Evolutionary conservation across 1,140 invertebrate genomes (phyloP).

Genomic region (Sitodiplosis mosellana): DNA sequence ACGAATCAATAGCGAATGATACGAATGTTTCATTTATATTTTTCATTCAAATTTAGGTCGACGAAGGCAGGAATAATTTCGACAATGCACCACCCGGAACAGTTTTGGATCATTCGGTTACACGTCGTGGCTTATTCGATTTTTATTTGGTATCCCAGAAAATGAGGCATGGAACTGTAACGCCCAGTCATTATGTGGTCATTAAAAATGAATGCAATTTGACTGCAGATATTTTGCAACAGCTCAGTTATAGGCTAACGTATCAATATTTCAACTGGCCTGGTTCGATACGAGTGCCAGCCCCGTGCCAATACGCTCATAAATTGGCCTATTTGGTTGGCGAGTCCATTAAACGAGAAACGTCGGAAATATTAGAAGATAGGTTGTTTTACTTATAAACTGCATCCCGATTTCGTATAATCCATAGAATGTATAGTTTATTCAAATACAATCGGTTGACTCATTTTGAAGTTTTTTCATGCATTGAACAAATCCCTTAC

Average conservation of each 20-base stretch:
- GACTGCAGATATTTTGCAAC: constrained; percentile 66
- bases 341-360: constrained; percentile 40
- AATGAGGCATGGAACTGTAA: constrained; percentile 63
- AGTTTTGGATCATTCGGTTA: constrained; percentile 64
- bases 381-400: constrained; percentile 49
- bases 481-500: no score
- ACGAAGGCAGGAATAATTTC: constrained; percentile 12
- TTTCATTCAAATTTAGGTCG: no score
- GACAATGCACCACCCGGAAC: constrained; percentile 72
- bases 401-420: no score
- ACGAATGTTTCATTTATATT: no score
- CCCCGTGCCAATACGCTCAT: constrained; percentile 78
- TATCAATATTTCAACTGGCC: constrained; percentile 94
- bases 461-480: no score
- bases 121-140: constrained; percentile 59
- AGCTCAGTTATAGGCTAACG: constrained; percentile 72
- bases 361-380: constrained; percentile 32
- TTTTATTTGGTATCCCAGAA: constrained; percentile 80
- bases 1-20: no score
- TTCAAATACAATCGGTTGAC: no score
- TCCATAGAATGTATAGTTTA: no score
- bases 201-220: constrained; percentile 50
- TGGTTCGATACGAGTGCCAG: constrained; percentile 78
- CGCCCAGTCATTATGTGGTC: constrained; percentile 81
- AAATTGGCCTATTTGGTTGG: constrained; percentile 66